Evolutionary conservation across 2,113 vertebrate genomes (phyloP), one percentile per base, ranked within the genome.

Genomic region (Empidonax traillii): DNA sequence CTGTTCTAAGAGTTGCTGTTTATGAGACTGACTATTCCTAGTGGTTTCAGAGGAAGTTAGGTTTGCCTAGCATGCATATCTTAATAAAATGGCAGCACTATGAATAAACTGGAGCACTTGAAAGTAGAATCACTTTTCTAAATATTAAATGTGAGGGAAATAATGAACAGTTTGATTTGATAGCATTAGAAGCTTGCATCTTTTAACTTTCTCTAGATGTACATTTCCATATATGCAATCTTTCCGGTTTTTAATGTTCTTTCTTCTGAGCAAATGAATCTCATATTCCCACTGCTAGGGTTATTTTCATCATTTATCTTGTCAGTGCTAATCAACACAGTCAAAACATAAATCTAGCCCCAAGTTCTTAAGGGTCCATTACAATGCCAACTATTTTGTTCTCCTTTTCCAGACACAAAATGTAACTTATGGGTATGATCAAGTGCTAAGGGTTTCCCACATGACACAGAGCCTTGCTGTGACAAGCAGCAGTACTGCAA

Each of bases 291-390:
- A 28, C 35, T 44, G 6, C 30, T 84, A 31, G 13, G 18, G 10
- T 81, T 92, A 76, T 94, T 87, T 94, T 94, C n/a, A 81, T 58
- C 33, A 65, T 87, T 96, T 95, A 20, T 94, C 17, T 2, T 77
- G 35, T 76, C 59, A 86, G 12, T 49, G 18, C 71, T 75, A 51
- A 39, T 92, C 76, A 93, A 91, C 43, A 49, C 35, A 52, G 61
- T 23, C 46, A 91, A 87, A 94, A 79, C 44, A 53, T 12, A 84
- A 89, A 90, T 86, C 47, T 80, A 73, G 30, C 53, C 30, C 52
- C 46, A 63, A n/a, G 22, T 66, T 82, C 74, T 27, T 53, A 67
- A 85, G 37, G 18, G 41, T 41, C 30, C n/a, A 23, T 84, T 94
- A 39, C 56, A 20, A 76, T 73, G 31, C 18, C 62, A 85, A 43